Evolutionary conservation across 2,113 vertebrate species (phyloP), one percentile per base, ranked within the genome.

Genomic region (Alligator mississippiensis): DNA sequence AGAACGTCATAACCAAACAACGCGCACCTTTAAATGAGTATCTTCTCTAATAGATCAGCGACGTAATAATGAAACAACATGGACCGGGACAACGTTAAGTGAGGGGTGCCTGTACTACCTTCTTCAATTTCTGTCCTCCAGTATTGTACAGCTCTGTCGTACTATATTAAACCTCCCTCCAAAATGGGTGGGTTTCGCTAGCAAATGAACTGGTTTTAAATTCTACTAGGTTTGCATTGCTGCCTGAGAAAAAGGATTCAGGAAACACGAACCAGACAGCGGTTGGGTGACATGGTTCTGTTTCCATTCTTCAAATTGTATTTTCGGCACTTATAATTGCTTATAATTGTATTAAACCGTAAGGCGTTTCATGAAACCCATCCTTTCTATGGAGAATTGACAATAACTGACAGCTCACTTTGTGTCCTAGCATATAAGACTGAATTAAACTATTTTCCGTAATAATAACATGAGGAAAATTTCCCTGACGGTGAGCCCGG

Each of bases 191-290:
- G 7, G 47, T 47, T 47, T 47, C 7, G 9, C 47, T 47, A 47
- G 7, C 47, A 47, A 47, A 47, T 47, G 6, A 47, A 38, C 0
- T 1, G 1, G 1, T 62, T 63, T 7, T 24, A 55, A 30, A 54
- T 80, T 64, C 9, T 47, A 24, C 14, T 70, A 80, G 75, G 12
- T 0, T 1, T 90, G 3, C 5, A 16, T 86, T 82, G 9, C 11
- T 91, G 13, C 4, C 1, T 1, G 34, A 82, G 19, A 80, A 62
- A 34, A 66, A 27, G 6, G 2, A 25, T 82, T 75, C 80, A 13
- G 62, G 70, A 91, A 2, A 22, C 64, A 3, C 30, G 22, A 85
- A 86, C 10, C 27, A 81, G 28, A 85, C 84, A 75, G 2, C 62
- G 1, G 63, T 34, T 77, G 7, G 14, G 17, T 9, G 79, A 27